Evolutionary conservation across 35 echinoderm and acorn worm species (phyloP).

Genomic region (Patiria miniata): DNA sequence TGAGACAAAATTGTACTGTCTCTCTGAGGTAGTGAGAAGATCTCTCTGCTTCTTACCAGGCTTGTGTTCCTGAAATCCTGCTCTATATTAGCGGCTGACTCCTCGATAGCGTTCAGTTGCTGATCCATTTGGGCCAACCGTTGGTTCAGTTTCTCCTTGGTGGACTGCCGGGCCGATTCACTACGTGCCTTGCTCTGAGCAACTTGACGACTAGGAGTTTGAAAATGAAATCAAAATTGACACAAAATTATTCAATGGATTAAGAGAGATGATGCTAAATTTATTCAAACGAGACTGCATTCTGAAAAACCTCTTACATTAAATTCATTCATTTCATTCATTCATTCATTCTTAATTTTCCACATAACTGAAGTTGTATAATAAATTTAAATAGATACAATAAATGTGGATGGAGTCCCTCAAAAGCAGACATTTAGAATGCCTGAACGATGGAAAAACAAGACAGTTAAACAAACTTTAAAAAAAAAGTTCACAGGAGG

Average conservation of each 20-base stretch:
- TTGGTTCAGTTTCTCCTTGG: constrained; percentile 39
- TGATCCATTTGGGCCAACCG: constrained; percentile 68
- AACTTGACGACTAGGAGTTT: neutral
- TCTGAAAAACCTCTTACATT: too few relatives aligned
- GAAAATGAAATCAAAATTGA: neutral
- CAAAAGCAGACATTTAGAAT: too few relatives aligned
- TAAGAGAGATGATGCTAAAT: neutral
- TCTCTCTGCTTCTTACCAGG: constrained; percentile 62
- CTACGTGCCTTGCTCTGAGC: constrained; percentile 22
- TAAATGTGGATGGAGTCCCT: too few relatives aligned
- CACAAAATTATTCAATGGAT: neutral
- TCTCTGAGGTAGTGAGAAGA: too few relatives aligned
- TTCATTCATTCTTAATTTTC: too few relatives aligned
- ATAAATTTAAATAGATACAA: too few relatives aligned
- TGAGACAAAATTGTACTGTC: too few relatives aligned
- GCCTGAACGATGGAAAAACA: too few relatives aligned
- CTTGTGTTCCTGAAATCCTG: constrained; percentile 82
- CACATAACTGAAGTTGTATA: too few relatives aligned
- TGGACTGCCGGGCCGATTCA: constrained; percentile 30
- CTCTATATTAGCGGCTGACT: constrained; percentile 64
- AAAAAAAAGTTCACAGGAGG: too few relatives aligned
- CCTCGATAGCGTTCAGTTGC: constrained; percentile 63
- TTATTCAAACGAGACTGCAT: neutral
- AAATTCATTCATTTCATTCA: too few relatives aligned
- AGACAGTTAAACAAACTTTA: too few relatives aligned